Evolutionary conservation across 1,140 invertebrate genomes (phyloP).

Genomic region (Nylanderia fulva): DNA sequence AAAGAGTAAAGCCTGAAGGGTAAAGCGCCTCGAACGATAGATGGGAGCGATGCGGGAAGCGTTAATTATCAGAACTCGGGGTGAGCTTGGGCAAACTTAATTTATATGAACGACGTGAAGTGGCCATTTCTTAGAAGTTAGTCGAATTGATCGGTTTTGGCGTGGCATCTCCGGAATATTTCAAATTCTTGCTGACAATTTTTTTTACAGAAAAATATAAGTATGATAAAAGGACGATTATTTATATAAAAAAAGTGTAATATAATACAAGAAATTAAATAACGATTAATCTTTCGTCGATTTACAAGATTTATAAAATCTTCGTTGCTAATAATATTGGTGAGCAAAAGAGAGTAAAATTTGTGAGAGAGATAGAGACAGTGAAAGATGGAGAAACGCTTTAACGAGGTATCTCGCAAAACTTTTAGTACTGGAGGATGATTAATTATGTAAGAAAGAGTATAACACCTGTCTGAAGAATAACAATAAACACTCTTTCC

Average conservation of each 20-base stretch:
- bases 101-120: constrained; percentile 21
- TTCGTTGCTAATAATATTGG: not conserved
- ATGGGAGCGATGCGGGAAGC: constrained; percentile 38
- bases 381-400: constrained; percentile 35
- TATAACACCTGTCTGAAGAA: constrained; percentile 62
- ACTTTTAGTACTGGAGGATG: constrained; percentile 40
- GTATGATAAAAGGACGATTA: not conserved
- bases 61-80: constrained; percentile 46
- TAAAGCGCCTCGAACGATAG: constrained; percentile 26
- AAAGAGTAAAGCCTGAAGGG: constrained; percentile 17
- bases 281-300: not conserved
- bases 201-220: not conserved
- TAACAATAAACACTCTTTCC: constrained; percentile 54
- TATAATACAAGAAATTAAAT: not conserved
- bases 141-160: not conserved
- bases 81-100: constrained; percentile 11
- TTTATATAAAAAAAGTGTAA: constrained; percentile 5
- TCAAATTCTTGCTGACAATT: not conserved
- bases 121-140: constrained; percentile 36
- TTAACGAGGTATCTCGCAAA: constrained; percentile 41
- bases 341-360: not conserved
- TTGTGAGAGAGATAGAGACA: too few species aligned
- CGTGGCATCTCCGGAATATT: not conserved
- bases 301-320: not conserved
- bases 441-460: constrained; percentile 54